Evolutionary conservation across 2,113 vertebrate genomes (phyloP).

Genomic region (Lanius collurio): DNA sequence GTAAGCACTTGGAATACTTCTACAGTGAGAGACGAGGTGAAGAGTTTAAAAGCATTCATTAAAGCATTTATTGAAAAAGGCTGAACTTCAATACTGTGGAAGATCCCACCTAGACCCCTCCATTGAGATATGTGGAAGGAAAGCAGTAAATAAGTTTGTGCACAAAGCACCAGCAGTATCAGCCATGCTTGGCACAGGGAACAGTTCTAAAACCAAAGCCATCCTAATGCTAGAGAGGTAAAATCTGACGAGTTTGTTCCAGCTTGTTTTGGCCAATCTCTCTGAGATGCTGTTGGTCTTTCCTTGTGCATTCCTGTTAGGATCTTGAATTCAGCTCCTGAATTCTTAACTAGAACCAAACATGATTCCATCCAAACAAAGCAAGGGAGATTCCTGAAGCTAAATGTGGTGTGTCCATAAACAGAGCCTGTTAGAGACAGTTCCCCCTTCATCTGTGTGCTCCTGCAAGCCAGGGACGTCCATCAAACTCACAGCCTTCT

Average conservation of each 20-base stretch:
- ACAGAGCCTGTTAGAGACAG: neutral
- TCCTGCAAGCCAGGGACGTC: neutral
- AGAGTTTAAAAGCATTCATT: neutral
- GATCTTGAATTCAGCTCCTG: slow-evolving; percentile 6
- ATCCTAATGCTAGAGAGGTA: neutral
- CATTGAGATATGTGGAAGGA: neutral
- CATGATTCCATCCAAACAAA: slow-evolving; percentile 42
- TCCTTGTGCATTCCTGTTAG: neutral
- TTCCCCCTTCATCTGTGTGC: neutral
- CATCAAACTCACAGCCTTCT: neutral
- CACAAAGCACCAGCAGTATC: neutral
- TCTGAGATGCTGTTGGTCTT: neutral
- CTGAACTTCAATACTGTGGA: neutral
- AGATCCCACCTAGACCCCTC: neutral
- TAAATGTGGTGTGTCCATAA: slow-evolving; percentile 6
- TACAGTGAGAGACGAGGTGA: neutral
- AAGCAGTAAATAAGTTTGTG: neutral
- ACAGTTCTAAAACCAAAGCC: neutral
- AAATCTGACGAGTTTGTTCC: neutral
- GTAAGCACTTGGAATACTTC: neutral
- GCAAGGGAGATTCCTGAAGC: slow-evolving; percentile 46
- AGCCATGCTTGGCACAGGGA: neutral
- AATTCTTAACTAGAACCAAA: slow-evolving; percentile 41
- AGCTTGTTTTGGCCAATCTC: neutral
- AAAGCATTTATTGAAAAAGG: neutral